phyloP scores from a whole-genome alignment of 2,113 vertebrate genomes.

The Crotalus tigris region DNA sequence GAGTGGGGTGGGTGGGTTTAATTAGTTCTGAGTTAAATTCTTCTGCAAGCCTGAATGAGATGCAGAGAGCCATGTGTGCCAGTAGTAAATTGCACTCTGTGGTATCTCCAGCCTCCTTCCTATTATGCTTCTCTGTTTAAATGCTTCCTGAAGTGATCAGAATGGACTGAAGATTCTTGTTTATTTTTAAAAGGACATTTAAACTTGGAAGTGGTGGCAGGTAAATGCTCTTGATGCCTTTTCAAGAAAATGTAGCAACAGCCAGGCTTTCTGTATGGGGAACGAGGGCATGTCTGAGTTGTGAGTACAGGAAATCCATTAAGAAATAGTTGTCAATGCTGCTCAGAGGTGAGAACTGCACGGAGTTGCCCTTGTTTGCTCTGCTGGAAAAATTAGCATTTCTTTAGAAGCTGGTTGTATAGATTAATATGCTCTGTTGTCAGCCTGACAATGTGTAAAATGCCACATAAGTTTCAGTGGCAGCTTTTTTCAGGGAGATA shows the following conservation, averaged over 20 bases:
- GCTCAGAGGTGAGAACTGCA: slow-evolving; percentile 17
- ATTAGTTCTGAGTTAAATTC: not conserved
- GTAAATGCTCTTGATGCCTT: not conserved
- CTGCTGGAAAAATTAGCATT: slow-evolving; percentile 50
- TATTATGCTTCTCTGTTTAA: not conserved
- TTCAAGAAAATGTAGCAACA: not conserved
- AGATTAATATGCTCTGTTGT: slow-evolving; percentile 48
- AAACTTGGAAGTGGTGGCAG: not conserved
- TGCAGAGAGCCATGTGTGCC: not conserved
- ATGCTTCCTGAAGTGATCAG: slow-evolving; percentile 2
- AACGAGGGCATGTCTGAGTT: not conserved
- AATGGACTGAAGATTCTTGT: not conserved
- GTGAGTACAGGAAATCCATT: slow-evolving; percentile 21
- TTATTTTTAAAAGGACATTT: not conserved
- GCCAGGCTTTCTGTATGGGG: not conserved
- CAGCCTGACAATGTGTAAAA: slow-evolving; percentile 31
- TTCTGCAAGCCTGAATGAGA: not conserved
- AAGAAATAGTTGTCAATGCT: not conserved
- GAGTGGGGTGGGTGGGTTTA: not conserved
- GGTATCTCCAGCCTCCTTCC: not conserved
- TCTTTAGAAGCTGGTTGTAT: slow-evolving; percentile 55
- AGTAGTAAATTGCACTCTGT: not conserved
- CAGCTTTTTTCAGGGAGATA: slow-evolving; percentile 11
- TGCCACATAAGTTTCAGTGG: slow-evolving; percentile 45
- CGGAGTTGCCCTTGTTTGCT: slow-evolving; percentile 31